These are phyloP conservation scores for Channallabes apus DNA, from an alignment of 2,797 vertebrate species.

Conservation along the genomic window DNA sequence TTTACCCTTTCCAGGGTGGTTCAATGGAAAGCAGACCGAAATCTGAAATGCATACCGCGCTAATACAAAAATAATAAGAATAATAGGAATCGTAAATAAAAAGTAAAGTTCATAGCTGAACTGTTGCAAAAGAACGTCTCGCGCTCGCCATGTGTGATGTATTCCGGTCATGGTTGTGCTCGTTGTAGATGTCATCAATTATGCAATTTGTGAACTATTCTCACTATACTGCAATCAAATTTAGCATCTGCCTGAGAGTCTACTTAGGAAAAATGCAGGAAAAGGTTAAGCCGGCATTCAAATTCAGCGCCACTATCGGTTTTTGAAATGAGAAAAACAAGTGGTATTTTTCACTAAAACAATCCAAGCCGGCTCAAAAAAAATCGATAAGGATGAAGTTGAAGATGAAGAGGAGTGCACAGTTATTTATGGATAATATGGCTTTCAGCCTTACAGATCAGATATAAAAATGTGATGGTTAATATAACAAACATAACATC, in stretches of 20 bases:
- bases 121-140: neutral
- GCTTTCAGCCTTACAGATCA: constrained; percentile 6
- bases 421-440: neutral
- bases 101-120: neutral
- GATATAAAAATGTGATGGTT: neutral
- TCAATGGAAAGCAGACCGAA: neutral
- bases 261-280: constrained; percentile 15
- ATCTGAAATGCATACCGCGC: neutral
- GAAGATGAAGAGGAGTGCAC: neutral
- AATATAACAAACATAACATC: neutral
- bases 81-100: no score
- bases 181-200: neutral
- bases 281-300: constrained; percentile 13
- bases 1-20: neutral
- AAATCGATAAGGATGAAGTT: neutral
- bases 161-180: neutral
- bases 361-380: neutral
- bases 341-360: neutral
- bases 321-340: constrained; percentile 1
- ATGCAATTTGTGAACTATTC: constrained; percentile 12
- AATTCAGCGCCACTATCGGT: neutral
- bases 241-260: constrained; percentile 18
- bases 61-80: neutral
- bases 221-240: constrained; percentile 13
- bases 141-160: neutral